These are phyloP conservation scores for Parelbella ahira DNA, from an alignment of 2,888 invertebrate genomes.

Conservation along the genomic window DNA sequence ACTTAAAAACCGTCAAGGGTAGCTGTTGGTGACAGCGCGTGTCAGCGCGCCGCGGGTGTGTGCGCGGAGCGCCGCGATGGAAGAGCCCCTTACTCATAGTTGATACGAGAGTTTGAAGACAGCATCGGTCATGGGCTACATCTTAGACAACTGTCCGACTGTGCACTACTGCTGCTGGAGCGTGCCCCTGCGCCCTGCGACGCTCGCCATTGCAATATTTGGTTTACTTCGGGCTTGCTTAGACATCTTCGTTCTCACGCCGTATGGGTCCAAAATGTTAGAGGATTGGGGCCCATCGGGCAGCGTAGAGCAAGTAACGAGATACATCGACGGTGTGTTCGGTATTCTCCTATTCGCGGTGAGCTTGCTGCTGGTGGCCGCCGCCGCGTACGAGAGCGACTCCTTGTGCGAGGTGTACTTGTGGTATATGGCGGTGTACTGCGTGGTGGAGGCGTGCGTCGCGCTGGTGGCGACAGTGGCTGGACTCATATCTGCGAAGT, in stretches of 20 bases:
- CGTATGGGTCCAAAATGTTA: constrained; percentile 26
- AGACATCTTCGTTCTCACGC: constrained; percentile 34
- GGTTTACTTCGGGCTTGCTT: constrained; percentile 34
- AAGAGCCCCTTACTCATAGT: no score
- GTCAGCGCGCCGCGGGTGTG: no score
- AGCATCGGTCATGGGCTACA: constrained; percentile 40
- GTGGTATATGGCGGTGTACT: constrained; percentile 38
- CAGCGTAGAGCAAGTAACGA: constrained; percentile 24
- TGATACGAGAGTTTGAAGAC: no score
- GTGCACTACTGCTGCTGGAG: constrained; percentile 37
- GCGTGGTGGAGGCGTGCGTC: constrained; percentile 24
- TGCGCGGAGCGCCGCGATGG: no score
- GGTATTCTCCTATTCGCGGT: constrained; percentile 40
- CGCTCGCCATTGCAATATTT: no score
- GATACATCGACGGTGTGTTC: constrained; percentile 37
- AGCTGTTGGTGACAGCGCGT: no score
- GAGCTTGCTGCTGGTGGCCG: constrained; percentile 38
- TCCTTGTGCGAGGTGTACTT: constrained; percentile 44
- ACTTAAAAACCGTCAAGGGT: no score
- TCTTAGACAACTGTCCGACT: constrained; percentile 40
- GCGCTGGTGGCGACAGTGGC: constrained; percentile 24
- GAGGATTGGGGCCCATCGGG: constrained; percentile 27
- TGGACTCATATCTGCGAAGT: constrained; percentile 6
- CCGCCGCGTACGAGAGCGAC: constrained; percentile 34
- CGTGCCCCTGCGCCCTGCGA: constrained; percentile 35